Evolutionary conservation across 2,888 invertebrate genomes (phyloP), one percentile per base, ranked within the genome.

Genomic region (Aporophyla lueneburgensis): DNA sequence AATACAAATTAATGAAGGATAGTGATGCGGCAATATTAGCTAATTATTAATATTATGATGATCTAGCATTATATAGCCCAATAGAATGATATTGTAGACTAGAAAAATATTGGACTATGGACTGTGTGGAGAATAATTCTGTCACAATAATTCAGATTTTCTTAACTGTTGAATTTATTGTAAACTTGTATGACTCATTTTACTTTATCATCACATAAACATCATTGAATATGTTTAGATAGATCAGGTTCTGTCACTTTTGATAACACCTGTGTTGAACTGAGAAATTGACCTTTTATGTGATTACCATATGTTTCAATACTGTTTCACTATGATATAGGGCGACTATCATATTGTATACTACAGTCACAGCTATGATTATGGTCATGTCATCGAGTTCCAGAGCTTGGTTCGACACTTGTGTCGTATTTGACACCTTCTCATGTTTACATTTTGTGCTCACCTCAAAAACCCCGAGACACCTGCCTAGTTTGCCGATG

Each of bases 401-500:
- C 21, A 58, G 27, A 10, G 14, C n/a, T 27, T 24, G 73, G 51
- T 40, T 74, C 56, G 61, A 70, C 27, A 70, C 14, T 62, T 51
- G 33, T 53, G 24, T 43, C 40, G 40, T 58, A 68, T 24, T 58
- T 74, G 72, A 61, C 56, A 62, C 61, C 51, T 62, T 72, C 49
- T 16, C 14, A 68, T 66, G 71, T 77, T 75, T 73, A 43, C 51
- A 53, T 74, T 10, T 61, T 61, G 14, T n/a, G 74, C 88, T 94
- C 94, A 99, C 99, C 98, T 99, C 99, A 96, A 99, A 99, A 84
- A 99, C 97, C 70, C 99, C 99, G 81, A 99, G 97, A 92, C 98
- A 98, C 87, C 99, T 97, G 82, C 98, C 98, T 78, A 99, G 97
- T 92, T 98, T 98, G 88, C 99, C 99, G 90, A 98, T 97, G 84